A percentile compares a stretch with the other conserved stretches of the same genome.
Conservation (phyloP, 2,797 vertebrate species). For the Sibirionetta formosa region DNA sequence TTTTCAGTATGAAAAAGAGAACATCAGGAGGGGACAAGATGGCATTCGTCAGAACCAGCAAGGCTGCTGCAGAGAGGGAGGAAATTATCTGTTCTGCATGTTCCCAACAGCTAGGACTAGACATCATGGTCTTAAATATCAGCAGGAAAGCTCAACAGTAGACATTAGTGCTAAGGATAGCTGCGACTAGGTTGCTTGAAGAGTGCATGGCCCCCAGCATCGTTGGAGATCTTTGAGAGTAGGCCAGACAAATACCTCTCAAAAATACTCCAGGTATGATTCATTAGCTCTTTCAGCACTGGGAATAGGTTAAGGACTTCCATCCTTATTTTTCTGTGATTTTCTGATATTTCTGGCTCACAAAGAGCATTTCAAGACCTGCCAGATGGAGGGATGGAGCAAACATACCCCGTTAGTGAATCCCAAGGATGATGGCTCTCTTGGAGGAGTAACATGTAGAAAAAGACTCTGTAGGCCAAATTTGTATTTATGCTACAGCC, state of each 20-base stretch:
- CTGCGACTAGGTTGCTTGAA: not conserved
- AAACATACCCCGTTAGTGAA: not conserved
- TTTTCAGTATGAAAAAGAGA: not conserved
- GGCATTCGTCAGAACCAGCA: not conserved
- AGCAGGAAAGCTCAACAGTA: not conserved
- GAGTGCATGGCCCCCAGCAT: not conserved
- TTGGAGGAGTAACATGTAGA: not conserved
- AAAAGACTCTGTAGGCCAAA: not conserved
- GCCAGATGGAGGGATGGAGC: constrained; percentile 41
- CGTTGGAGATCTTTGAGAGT: not conserved
- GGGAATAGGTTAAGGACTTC: not conserved
- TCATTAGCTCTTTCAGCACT: constrained; percentile 20
- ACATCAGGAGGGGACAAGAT: not conserved
- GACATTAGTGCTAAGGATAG: not conserved
- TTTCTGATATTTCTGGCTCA: constrained; percentile 39
- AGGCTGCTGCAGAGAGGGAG: not conserved
- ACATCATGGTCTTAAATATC: not conserved
- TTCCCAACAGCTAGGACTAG: not conserved
- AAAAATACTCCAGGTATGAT: constrained; percentile 27
- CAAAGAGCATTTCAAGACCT: not conserved
- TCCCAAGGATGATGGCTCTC: not conserved
- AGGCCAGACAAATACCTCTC: constrained; percentile 9
- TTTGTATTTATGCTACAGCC: not conserved
- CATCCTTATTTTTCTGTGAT: constrained; percentile 19
- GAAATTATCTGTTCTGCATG: not conserved